phyloP scores from a whole-genome alignment of 2,113 vertebrate genomes.

The Jacana jacana region DNA sequence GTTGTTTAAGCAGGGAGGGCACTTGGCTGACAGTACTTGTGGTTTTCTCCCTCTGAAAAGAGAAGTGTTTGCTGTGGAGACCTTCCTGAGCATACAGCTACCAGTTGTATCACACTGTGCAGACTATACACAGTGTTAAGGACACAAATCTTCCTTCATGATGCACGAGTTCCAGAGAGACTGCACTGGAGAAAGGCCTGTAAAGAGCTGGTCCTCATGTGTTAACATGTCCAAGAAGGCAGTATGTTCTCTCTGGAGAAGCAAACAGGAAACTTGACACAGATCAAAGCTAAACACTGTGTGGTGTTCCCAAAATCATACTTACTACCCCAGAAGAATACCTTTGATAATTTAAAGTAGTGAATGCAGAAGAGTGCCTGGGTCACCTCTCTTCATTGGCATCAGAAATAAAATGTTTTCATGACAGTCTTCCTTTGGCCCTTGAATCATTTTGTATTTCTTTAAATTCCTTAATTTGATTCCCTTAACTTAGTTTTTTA shows the following conservation, averaged over 20 bases:
- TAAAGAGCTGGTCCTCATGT: background rate
- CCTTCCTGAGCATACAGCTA: background rate
- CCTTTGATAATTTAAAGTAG: background rate
- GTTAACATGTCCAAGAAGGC: background rate
- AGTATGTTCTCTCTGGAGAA: background rate
- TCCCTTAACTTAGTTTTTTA: background rate
- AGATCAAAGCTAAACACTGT: background rate
- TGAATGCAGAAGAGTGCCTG: background rate
- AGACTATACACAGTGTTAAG: background rate
- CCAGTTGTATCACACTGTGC: background rate
- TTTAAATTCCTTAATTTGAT: conserved; percentile 1
- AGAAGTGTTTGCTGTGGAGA: background rate
- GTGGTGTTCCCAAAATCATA: background rate
- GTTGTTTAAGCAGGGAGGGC: background rate
- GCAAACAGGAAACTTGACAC: background rate
- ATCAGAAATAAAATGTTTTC: background rate
- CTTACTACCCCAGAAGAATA: background rate
- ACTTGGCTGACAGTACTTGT: background rate
- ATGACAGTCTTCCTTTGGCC: background rate
- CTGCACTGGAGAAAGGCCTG: background rate
- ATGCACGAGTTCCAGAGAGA: background rate
- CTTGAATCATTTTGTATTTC: background rate
- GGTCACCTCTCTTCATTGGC: background rate
- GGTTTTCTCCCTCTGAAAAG: background rate
- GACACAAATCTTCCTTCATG: background rate